These are phyloP conservation scores for Drepanosiphum platanoidis DNA, from an alignment of 2,888 invertebrate species.

Conservation along the genomic window DNA sequence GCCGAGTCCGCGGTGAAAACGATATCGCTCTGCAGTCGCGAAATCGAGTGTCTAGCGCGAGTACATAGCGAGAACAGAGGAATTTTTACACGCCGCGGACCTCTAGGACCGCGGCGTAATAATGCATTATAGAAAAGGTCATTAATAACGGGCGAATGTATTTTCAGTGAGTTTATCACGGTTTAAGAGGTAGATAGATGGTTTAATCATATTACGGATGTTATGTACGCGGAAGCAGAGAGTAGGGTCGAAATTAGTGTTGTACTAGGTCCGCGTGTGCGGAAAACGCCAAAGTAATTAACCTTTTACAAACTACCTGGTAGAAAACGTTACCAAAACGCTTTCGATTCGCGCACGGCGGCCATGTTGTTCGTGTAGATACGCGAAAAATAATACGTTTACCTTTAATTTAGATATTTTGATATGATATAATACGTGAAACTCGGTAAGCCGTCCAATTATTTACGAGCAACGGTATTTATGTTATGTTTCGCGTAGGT, in stretches of 20 bases:
- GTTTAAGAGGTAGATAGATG: neutral
- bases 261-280: neutral
- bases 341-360: neutral
- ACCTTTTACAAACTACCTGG: neutral
- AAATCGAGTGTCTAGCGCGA: neutral
- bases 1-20: too few relatives aligned
- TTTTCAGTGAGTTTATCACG: neutral
- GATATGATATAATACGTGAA: too few relatives aligned
- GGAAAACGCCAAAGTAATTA: conserved; percentile 12
- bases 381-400: neutral
- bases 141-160: neutral
- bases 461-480: neutral
- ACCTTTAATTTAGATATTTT: neutral
- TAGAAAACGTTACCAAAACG: neutral
- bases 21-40: neutral
- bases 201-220: conserved; percentile 11
- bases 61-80: too few relatives aligned
- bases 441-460: too few relatives aligned
- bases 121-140: neutral
- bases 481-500: neutral
- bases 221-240: neutral
- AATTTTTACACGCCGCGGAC: too few relatives aligned
- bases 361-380: neutral
- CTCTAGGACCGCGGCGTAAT: neutral
- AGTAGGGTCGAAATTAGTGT: conserved; percentile 1